phyloP scores from a whole-genome alignment of 2,888 invertebrate genomes.

The Agonopterix subpropinquella region DNA sequence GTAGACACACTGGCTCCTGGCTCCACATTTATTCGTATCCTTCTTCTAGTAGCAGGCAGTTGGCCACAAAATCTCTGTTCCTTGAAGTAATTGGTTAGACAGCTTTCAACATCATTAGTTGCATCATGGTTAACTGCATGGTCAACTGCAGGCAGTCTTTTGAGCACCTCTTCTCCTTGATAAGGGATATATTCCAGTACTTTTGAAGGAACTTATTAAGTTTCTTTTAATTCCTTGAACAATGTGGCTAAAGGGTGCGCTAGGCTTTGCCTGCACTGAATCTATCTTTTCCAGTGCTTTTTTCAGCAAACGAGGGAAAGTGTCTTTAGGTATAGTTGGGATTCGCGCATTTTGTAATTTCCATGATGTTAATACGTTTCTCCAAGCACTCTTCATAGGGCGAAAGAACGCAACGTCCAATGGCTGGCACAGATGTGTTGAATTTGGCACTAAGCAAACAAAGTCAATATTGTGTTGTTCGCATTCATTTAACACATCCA shows the following conservation, averaged over 20 bases:
- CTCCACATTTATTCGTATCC: slow-evolving; percentile 8
- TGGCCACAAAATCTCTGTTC: slow-evolving; percentile 7
- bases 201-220: slow-evolving; percentile 3
- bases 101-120: slow-evolving; percentile 6
- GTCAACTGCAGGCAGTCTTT: slow-evolving; percentile 1
- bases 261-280: slow-evolving; percentile 6
- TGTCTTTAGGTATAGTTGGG: slow-evolving; percentile 7
- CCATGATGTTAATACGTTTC: slow-evolving; percentile 7
- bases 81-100: slow-evolving; percentile 8
- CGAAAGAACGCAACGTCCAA: slow-evolving; percentile 10
- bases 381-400: slow-evolving; percentile 8
- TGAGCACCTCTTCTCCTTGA: slow-evolving; percentile 4
- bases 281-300: slow-evolving; percentile 5
- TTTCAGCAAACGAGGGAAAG: slow-evolving; percentile 7
- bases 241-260: background rate
- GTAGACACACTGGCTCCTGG: slow-evolving; percentile 10
- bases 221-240: slow-evolving; percentile 4
- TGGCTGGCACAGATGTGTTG: slow-evolving; percentile 12
- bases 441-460: slow-evolving; percentile 13
- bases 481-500: slow-evolving; percentile 9
- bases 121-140: background rate
- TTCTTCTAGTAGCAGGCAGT: slow-evolving; percentile 8
- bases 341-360: slow-evolving; percentile 8
- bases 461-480: slow-evolving; percentile 11
- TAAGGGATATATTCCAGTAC: slow-evolving; percentile 5